A percentile compares a stretch with the other conserved stretches of the same genome.
Conservation (phyloP, 2,888 invertebrate genomes). For the Tipula helvola region DNA sequence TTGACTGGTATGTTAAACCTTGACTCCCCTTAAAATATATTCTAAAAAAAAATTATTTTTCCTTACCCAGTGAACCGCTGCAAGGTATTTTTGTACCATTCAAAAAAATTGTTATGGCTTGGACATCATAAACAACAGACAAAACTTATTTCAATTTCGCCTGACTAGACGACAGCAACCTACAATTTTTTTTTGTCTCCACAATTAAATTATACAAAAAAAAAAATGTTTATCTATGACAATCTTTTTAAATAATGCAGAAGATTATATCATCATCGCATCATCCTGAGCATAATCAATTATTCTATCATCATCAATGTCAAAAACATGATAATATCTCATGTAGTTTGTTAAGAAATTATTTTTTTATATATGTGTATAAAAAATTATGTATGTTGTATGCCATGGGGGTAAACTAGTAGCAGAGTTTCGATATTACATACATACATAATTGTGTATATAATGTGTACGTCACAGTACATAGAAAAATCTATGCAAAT, state of each 20-base stretch:
- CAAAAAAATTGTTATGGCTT: conserved; percentile 68
- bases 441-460: background rate
- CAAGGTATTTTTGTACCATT: conserved; percentile 64
- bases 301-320: background rate
- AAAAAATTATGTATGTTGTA: background rate
- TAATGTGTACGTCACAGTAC: background rate
- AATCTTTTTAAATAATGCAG: background rate
- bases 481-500: background rate
- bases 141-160: background rate
- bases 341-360: background rate
- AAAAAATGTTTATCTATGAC: background rate
- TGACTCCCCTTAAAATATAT: background rate
- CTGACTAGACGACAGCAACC: background rate
- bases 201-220: background rate
- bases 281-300: background rate
- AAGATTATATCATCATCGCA: background rate
- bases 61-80: conserved; percentile 41
- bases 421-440: background rate
- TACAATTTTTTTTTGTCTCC: background rate
- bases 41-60: conserved; percentile 17
- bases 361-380: background rate
- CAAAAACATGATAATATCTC: background rate
- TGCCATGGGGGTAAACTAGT: background rate
- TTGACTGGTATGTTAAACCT: conserved; percentile 44
- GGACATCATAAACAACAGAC: conserved; percentile 34